Evolutionary conservation across 2,113 vertebrate genomes (phyloP).

Genomic region (Notarius quadriscutis): DNA sequence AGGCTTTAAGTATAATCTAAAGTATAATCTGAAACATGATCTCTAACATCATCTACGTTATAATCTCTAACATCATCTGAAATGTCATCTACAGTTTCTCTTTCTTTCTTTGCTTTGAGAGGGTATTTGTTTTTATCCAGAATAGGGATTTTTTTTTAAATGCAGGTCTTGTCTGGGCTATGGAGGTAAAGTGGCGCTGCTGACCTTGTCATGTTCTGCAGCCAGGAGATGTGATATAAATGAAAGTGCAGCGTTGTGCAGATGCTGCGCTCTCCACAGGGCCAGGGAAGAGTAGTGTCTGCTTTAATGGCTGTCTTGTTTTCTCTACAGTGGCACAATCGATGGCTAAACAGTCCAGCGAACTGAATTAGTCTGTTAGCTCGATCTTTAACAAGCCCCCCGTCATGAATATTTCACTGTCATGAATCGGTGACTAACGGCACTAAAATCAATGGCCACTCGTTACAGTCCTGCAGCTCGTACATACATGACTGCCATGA

Average conservation of each 20-base stretch:
- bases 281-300: conserved; percentile 27
- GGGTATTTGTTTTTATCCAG: not conserved
- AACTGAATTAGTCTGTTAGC: conserved; percentile 58
- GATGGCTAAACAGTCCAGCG: conserved; percentile 58
- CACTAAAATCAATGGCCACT: conserved; percentile 57
- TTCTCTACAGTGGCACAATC: conserved; percentile 51
- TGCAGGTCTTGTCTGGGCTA: conserved; percentile 2
- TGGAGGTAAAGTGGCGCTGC: not conserved
- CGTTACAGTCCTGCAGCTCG: conserved; percentile 46
- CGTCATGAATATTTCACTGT: conserved; percentile 59
- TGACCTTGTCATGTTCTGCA: conserved; percentile 37
- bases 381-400: conserved; percentile 59
- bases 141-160: not conserved
- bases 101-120: not conserved
- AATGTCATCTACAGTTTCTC: not conserved
- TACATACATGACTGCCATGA: conserved; percentile 22
- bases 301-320: conserved; percentile 50
- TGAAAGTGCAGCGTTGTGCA: conserved; percentile 21
- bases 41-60: no score
- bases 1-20: no score
- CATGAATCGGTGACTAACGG: conserved; percentile 49
- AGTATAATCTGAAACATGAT: no score
- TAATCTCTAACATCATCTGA: not conserved
- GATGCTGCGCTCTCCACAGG: not conserved
- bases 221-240: conserved; percentile 33